Evolutionary conservation across 1,140 invertebrate genomes (phyloP).

Genomic region (Sinonovacula constricta): DNA sequence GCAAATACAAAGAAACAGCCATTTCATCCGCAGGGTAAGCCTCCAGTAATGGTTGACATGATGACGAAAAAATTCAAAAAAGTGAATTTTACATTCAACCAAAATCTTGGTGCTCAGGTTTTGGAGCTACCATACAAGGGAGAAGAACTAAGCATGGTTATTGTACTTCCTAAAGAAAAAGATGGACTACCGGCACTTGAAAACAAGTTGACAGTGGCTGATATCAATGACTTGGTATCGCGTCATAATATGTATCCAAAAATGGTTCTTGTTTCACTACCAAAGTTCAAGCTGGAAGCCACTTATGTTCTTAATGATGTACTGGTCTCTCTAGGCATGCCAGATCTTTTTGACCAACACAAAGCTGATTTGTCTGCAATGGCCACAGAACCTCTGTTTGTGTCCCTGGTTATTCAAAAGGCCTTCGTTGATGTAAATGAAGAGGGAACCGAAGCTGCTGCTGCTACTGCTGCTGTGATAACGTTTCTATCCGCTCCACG

Average conservation of each 20-base stretch:
- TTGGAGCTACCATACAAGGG: slow-evolving; percentile 87
- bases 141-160: slow-evolving; percentile 82
- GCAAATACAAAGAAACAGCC: slow-evolving; percentile 79
- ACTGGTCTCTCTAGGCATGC: slow-evolving; percentile 80
- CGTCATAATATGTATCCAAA: background rate
- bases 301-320: slow-evolving; percentile 80
- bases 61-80: slow-evolving; percentile 75
- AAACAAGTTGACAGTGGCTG: slow-evolving; percentile 77
- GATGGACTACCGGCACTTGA: slow-evolving; percentile 79
- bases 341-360: slow-evolving; percentile 63
- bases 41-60: slow-evolving; percentile 68
- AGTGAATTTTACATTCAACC: slow-evolving; percentile 83
- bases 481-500: background rate
- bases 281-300: slow-evolving; percentile 84
- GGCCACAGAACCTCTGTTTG: slow-evolving; percentile 51
- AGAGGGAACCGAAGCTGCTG: slow-evolving; percentile 67
- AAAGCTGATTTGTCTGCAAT: slow-evolving; percentile 69
- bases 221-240: slow-evolving; percentile 71
- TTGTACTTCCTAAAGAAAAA: slow-evolving; percentile 83
- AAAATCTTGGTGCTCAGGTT: slow-evolving; percentile 84
- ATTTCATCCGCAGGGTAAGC: slow-evolving; percentile 65
- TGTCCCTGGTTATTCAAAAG: slow-evolving; percentile 78
- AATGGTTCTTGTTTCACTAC: slow-evolving; percentile 77
- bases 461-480: slow-evolving; percentile 52
- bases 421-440: slow-evolving; percentile 81